Conservation (phyloP, 2,113 vertebrate species). For the Nycticebus coucang region DNA sequence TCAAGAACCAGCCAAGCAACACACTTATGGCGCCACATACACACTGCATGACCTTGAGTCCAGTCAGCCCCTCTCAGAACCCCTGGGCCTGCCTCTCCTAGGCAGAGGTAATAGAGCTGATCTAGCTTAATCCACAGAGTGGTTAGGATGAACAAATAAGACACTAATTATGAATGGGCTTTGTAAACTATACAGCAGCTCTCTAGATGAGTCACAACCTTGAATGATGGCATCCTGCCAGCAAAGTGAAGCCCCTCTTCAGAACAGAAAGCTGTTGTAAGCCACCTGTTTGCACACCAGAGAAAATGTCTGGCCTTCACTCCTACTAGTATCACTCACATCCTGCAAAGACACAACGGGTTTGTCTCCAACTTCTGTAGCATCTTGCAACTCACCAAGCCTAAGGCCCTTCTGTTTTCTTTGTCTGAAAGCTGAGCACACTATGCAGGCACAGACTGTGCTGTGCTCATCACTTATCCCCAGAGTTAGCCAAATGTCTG, state of each 20-base stretch:
- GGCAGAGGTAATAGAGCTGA: background rate
- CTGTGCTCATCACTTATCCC: background rate
- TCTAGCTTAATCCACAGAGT: rapidly evolving
- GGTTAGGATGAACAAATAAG: rapidly evolving
- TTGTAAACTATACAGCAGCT: constrained; percentile 2
- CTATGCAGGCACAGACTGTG: rapidly evolving
- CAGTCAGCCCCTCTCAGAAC: background rate
- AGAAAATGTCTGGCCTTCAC: background rate
- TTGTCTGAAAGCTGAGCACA: rapidly evolving
- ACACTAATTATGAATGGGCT: rapidly evolving
- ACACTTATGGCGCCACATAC: background rate
- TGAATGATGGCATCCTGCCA: rapidly evolving
- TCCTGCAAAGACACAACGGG: background rate
- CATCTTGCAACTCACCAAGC: rapidly evolving
- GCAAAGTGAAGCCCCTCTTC: background rate
- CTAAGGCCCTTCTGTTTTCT: rapidly evolving
- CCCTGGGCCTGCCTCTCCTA: background rate
- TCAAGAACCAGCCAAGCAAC: background rate
- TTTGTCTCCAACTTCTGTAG: rapidly evolving
- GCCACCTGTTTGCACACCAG: background rate
- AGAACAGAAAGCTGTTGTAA: background rate
- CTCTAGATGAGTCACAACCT: background rate
- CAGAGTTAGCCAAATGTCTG: background rate
- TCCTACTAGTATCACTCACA: background rate
- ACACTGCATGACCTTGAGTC: background rate